Evolutionary conservation across 2,888 invertebrate species (phyloP).

Genomic region (Cistogaster globosa): DNA sequence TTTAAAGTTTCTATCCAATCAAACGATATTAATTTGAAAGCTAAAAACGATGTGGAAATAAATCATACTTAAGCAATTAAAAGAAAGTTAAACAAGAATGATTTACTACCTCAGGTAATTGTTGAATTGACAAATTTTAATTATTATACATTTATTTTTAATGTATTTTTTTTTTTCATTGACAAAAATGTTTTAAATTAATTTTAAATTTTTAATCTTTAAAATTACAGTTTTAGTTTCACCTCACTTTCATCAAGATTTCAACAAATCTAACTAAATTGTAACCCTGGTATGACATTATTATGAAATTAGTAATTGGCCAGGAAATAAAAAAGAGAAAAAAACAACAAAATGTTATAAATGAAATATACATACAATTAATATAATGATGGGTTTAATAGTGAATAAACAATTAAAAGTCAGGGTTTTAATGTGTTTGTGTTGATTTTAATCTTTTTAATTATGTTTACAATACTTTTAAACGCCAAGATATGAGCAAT

Average conservation of each 20-base stretch:
- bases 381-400: slow-evolving; percentile 62
- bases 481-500: slow-evolving; percentile 34
- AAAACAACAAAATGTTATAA: slow-evolving; percentile 9
- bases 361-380: slow-evolving; percentile 60
- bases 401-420: slow-evolving; percentile 31
- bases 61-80: background rate
- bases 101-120: background rate
- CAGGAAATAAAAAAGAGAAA: slow-evolving; percentile 7
- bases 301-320: slow-evolving; percentile 28
- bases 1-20: too few species aligned
- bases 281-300: slow-evolving; percentile 40
- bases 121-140: slow-evolving; percentile 52
- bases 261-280: slow-evolving; percentile 58
- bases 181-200: slow-evolving; percentile 15
- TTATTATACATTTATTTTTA: slow-evolving; percentile 50
- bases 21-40: too few species aligned
- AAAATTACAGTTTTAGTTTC: slow-evolving; percentile 69
- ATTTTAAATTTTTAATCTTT: slow-evolving; percentile 42
- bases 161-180: slow-evolving; percentile 38
- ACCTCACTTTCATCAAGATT: slow-evolving; percentile 73
- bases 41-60: too few species aligned
- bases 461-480: slow-evolving; percentile 49
- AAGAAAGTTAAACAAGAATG: slow-evolving; percentile 11
- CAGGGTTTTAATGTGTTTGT: slow-evolving; percentile 19
- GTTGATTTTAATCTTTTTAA: slow-evolving; percentile 63